These are phyloP conservation scores for Peromyscus californicus DNA, from an alignment of 2,113 vertebrate genomes.

Conservation along the genomic window DNA sequence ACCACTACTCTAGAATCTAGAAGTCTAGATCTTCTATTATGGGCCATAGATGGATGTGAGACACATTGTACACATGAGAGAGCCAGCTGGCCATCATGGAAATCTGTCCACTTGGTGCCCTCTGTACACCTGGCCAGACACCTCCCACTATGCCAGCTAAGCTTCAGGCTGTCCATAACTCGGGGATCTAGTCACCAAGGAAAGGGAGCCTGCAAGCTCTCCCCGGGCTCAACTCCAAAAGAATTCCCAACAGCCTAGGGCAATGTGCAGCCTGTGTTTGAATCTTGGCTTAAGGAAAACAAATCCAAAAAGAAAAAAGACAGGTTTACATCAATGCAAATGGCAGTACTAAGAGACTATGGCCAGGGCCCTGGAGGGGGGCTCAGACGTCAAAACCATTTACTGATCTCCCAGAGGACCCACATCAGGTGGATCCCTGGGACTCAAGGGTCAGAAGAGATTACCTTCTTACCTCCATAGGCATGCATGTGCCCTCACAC, in stretches of 20 bases:
- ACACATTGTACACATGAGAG: fast-evolving
- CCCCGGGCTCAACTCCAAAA: background rate
- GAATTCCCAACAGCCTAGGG: background rate
- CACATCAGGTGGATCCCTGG: background rate
- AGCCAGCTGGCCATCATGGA: fast-evolving
- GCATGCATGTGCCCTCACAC: background rate
- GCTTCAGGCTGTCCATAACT: background rate
- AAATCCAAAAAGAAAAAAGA: background rate
- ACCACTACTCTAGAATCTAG: background rate
- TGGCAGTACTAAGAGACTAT: background rate
- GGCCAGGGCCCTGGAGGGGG: background rate
- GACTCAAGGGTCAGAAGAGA: background rate
- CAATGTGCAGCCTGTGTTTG: background rate
- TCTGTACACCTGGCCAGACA: background rate
- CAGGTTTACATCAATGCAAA: background rate
- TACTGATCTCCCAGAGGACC: background rate
- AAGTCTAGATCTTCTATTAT: fast-evolving
- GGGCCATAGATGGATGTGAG: background rate
- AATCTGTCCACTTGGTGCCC: background rate
- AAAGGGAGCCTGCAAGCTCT: background rate
- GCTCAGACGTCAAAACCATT: background rate
- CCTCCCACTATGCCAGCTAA: fast-evolving
- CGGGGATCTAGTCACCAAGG: background rate
- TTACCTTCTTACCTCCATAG: background rate
- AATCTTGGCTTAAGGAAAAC: background rate